Conservation (phyloP, 2,888 invertebrate genomes). For the Heliconius charithonia region DNA sequence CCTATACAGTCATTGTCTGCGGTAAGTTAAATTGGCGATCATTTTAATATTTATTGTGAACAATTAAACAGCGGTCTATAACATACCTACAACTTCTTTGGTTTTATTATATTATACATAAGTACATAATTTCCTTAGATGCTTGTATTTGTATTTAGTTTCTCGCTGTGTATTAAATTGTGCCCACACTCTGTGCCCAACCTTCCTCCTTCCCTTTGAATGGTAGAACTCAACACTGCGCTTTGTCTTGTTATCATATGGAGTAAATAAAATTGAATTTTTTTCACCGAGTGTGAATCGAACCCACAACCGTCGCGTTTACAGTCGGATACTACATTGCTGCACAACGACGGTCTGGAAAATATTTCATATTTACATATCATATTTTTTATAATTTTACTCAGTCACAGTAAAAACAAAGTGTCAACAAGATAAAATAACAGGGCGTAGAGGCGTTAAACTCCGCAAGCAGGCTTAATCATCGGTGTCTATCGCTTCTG, state of each 20-base stretch:
- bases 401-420: not conserved
- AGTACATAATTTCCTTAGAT: too few species aligned
- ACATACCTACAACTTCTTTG: not conserved
- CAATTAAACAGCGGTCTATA: not conserved
- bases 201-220: too few species aligned
- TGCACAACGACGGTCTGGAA: not conserved
- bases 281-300: not conserved
- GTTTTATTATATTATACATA: not conserved
- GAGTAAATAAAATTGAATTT: too few species aligned
- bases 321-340: not conserved
- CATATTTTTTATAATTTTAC: not conserved
- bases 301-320: not conserved
- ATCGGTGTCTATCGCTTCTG: conserved; percentile 34
- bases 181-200: too few species aligned
- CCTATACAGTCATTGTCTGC: not conserved
- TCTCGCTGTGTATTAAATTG: too few species aligned
- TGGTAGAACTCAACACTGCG: not conserved
- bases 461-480: conserved; percentile 23
- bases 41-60: not conserved
- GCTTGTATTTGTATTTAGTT: too few species aligned
- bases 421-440: conserved; percentile 10
- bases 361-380: not conserved
- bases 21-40: too few species aligned
- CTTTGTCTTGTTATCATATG: not conserved
- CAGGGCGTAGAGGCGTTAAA: conserved; percentile 21